Base-by-base conservation (phyloP, 1,140 invertebrate genomes). In the Atopsyche davidsoni region DNA sequence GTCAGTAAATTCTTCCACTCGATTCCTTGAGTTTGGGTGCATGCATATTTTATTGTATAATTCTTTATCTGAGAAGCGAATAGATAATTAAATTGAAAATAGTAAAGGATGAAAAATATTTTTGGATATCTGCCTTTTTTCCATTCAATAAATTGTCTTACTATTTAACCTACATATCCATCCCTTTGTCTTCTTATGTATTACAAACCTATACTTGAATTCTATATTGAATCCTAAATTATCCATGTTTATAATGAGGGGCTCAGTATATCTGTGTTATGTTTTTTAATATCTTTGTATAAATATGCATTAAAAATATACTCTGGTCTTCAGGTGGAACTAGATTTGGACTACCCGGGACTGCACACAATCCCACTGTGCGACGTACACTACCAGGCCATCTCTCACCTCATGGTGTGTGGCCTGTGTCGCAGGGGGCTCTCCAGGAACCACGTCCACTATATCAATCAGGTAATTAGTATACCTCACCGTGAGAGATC, bases 341-440 rank as follows among this genome's bases (percentile, higher is more conserved):
- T 80, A 49, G 73, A 79, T 57, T 67, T 76, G 60, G 77, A 79
- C 61, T 75, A 73, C 58, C 76, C 74, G 0, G 77, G 77, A 0
- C 68, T 76, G 38, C 78, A 80, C 57, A 79, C 79, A 1, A 72
- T 79, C 28, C 79, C 79, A 45, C 72, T 85, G 49, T 82, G 83
- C 66, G 66, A 75, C 54, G 65, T 76, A 48, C 79, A 83, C 68
- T 76, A 81, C 66, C 64, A 75, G 53, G 68, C 72, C 50, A 76
- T 89, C 14, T 80, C 82, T 39, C 80, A 80, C 61, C 81, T 83
- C 21, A 78, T 86, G 61, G 80, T 80, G 0, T 90, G 87, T 64
- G 79, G 79, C 1, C 75, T 89, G 24, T 89, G 87, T 61, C 83
- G 82, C 58, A 75, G 85, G 14, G 72, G 82, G 23, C 67, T 89